These are phyloP conservation scores for Chelon labrosus DNA, from an alignment of 2,797 vertebrate species.

Conservation along the genomic window DNA sequence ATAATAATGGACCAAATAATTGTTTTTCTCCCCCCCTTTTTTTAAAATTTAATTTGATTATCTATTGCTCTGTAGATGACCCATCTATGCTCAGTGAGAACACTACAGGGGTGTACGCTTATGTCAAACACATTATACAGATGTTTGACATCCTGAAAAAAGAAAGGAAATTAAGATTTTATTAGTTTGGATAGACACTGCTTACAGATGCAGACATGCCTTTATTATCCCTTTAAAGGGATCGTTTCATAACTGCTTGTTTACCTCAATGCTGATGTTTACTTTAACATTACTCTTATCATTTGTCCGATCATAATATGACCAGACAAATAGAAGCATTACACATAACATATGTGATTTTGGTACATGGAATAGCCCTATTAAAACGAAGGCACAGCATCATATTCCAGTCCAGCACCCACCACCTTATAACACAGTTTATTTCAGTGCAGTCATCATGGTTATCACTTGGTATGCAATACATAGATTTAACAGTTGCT, in stretches of 20 bases:
- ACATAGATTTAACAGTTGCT: constrained; percentile 11
- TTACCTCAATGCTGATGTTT: constrained; percentile 22
- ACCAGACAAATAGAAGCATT: constrained; percentile 6
- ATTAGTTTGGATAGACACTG: constrained; percentile 4
- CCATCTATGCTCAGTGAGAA: not conserved
- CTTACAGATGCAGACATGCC: not conserved
- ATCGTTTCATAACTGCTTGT: not conserved
- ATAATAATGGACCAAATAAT: not conserved
- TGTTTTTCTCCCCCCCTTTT: not conserved
- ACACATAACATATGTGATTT: not conserved
- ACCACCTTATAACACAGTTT: not conserved
- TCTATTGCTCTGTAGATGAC: not conserved
- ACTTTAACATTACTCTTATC: constrained; percentile 35
- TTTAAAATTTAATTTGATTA: not conserved
- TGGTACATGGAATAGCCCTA: not conserved
- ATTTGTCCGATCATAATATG: not conserved
- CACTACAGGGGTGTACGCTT: not conserved
- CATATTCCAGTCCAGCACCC: constrained; percentile 3
- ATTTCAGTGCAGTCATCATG: constrained; percentile 11
- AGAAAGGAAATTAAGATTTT: not conserved
- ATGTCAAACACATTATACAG: not conserved
- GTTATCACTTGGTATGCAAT: not conserved
- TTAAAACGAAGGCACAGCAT: constrained; percentile 17
- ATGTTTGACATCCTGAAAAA: not conserved
- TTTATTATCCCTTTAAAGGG: constrained; percentile 18